Base-by-base conservation (phyloP, 2,797 vertebrate genomes). In the Lutra lutra region DNA sequence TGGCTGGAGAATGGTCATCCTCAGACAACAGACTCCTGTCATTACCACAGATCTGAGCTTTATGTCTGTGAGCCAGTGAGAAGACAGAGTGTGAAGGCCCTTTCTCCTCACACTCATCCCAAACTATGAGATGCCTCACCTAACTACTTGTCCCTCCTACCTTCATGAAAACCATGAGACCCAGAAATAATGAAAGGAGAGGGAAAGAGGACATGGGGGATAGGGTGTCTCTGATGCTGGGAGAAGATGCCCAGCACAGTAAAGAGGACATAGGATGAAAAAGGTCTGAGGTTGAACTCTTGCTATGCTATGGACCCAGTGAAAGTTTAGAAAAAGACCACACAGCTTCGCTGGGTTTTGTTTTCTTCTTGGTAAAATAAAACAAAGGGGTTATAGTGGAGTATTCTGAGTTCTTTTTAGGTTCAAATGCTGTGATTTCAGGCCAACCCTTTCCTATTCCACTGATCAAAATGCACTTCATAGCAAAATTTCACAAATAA, bases 281-380 rank as follows among this genome's bases (percentile, higher is more conserved):
- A 32, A 73, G 23, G 58, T 75, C 21, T 92, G 46, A 92, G 11
- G 43, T 10, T 35, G 7, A 40, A 15, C 46, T 86, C 38, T 73
- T 3, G 17, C 17, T 54, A 15, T 35, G 43, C 5, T 43, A n/a
- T 0, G 40, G 38, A 68, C 29, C 40, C 27, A 25, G 13, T 11
- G 6, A 7, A 51, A 82, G 17, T 9, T 23, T 5, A 13, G 3
- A n/a, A 66, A 58, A 64, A n/a, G 86, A n/a, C 9, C 9, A 38
- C 29, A 86, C 10, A 91, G 43, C 18, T 56, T 85, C 40, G 75
- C 60, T 82, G 32, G 6, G 23, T 64, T 94, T 84, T 64, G 70
- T 93, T 88, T 92, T 66, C 75, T 86, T 32, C 54, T 21, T 82
- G 18, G 80, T 87, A 82, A 77, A 84, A 84, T 54, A 94, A 75